Conservation (phyloP, 2,888 invertebrate genomes). For the Caenorhabditis wallacei region DNA sequence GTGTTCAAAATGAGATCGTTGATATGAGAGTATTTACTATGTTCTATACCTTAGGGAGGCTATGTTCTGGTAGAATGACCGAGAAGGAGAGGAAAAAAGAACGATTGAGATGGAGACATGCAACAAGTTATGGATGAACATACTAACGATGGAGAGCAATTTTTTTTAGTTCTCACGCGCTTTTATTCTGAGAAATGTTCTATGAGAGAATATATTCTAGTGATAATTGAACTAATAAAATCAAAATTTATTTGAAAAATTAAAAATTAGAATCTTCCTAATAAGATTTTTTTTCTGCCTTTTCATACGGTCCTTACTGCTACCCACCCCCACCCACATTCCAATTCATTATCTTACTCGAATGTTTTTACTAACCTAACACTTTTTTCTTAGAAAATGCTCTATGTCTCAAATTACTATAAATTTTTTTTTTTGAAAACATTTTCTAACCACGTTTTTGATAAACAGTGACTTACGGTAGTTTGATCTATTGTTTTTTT, state of each 20-base stretch:
- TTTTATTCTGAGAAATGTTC: slow-evolving; percentile 5
- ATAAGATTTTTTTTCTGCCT: neutral
- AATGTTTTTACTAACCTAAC: neutral
- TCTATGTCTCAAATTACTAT: no score
- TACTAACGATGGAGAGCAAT: neutral
- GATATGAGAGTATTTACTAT: slow-evolving; percentile 18
- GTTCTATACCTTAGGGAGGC: no score
- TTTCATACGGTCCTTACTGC: slow-evolving; percentile 4
- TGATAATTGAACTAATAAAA: neutral
- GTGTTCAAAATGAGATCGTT: slow-evolving; percentile 36
- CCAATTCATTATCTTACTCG: slow-evolving; percentile 4
- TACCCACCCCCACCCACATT: slow-evolving; percentile 4
- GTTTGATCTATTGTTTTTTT: no score
- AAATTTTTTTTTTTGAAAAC: no score
- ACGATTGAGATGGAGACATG: no score
- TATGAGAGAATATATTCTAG: no score
- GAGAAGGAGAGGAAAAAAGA: no score
- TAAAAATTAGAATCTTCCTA: neutral
- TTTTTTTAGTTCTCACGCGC: neutral
- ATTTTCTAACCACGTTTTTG: no score
- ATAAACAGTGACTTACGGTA: no score
- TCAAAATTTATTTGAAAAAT: neutral
- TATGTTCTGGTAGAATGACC: no score
- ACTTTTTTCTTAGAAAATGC: neutral
- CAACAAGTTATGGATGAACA: neutral